These are phyloP conservation scores for Microplitis deprimator DNA, from an alignment of 2,888 invertebrate species.

Conservation along the genomic window DNA sequence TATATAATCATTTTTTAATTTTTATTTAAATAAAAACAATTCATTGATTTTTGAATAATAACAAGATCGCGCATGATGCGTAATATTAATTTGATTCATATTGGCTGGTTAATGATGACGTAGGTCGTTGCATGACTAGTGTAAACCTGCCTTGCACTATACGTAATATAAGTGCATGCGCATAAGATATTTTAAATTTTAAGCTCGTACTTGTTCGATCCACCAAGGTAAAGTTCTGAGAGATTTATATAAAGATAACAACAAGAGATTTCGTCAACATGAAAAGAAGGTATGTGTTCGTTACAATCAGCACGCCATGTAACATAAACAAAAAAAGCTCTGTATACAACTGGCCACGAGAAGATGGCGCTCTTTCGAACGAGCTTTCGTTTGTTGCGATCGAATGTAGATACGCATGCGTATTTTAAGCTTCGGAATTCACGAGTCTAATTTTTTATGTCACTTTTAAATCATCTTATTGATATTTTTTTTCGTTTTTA, in stretches of 20 bases:
- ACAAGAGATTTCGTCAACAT: neutral
- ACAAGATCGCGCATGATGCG: conserved; percentile 32
- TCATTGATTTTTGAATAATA: conserved; percentile 10
- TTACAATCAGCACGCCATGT: conserved; percentile 2
- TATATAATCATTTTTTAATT: neutral
- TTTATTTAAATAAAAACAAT: neutral
- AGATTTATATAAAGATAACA: neutral
- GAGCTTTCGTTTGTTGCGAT: conserved; percentile 18
- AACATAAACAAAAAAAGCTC: conserved; percentile 9
- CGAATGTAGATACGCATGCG: conserved; percentile 12
- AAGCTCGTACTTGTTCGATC: conserved; percentile 60
- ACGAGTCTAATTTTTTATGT: neutral
- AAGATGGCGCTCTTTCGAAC: conserved; percentile 18
- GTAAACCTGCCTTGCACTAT: conserved; percentile 53
- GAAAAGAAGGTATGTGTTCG: neutral
- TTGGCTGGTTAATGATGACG: conserved; percentile 43
- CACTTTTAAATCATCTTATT: neutral
- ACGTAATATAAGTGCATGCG: conserved; percentile 54
- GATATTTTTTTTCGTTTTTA: too few species aligned
- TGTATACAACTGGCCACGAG: conserved; percentile 14
- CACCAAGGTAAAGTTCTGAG: conserved; percentile 37
- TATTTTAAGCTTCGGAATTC: neutral
- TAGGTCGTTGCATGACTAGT: conserved; percentile 48
- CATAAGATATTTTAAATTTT: conserved; percentile 49
- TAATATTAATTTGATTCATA: neutral